Percentiles rank a stretch among this genome's conserved stretches.
Conservation (phyloP, 2,113 vertebrate species). For the Microtus ochrogaster region DNA sequence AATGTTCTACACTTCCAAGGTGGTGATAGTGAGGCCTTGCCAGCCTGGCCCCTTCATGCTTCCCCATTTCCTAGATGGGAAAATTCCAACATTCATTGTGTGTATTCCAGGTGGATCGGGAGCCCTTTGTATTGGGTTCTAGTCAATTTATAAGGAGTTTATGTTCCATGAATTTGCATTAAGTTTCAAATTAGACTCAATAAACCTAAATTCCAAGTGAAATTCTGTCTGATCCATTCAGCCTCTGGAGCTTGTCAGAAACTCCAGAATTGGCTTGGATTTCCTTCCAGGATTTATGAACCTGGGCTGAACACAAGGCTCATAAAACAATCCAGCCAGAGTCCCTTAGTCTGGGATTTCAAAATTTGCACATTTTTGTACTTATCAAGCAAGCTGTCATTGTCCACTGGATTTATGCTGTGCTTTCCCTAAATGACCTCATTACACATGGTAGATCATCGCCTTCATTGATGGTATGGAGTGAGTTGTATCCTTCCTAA, state of each 20-base stretch:
- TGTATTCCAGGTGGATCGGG: slow-evolving; percentile 55
- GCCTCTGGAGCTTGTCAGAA: slow-evolving; percentile 68
- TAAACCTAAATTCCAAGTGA: slow-evolving; percentile 71
- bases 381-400: slow-evolving; percentile 14
- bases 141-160: slow-evolving; percentile 71
- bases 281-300: slow-evolving; percentile 77
- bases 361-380: slow-evolving; percentile 61
- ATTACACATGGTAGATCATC: not conserved
- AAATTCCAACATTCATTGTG: not conserved
- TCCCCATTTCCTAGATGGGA: not conserved
- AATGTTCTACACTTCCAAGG: not conserved
- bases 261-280: slow-evolving; percentile 67
- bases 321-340: slow-evolving; percentile 57
- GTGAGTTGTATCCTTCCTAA: not conserved
- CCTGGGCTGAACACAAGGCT: slow-evolving; percentile 63
- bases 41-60: not conserved
- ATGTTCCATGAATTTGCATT: slow-evolving; percentile 64
- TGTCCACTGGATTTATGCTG: slow-evolving; percentile 37
- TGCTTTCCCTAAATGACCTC: slow-evolving; percentile 31
- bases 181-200: slow-evolving; percentile 71
- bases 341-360: slow-evolving; percentile 66
- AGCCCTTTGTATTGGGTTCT: slow-evolving; percentile 56
- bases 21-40: not conserved
- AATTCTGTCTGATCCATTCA: slow-evolving; percentile 74
- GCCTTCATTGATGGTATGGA: slow-evolving; percentile 1